phyloP scores from a whole-genome alignment of 2,888 invertebrate species.

The Galerucella nymphaeae region DNA sequence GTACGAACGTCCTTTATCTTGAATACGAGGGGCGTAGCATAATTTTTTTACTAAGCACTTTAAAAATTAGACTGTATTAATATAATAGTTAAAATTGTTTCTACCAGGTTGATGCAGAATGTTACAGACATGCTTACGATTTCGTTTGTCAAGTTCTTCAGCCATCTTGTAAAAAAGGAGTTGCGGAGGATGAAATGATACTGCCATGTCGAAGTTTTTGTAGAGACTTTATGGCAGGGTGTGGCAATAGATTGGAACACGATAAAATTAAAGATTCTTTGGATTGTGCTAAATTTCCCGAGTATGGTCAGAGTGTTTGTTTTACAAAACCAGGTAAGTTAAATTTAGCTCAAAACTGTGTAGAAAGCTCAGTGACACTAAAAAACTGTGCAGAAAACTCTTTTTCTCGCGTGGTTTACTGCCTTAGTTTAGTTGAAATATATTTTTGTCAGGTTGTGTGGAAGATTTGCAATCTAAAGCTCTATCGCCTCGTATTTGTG shows the following conservation, averaged over 20 bases:
- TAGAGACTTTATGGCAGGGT: constrained; percentile 84
- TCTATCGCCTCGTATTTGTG: constrained; percentile 82
- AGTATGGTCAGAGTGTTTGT: constrained; percentile 81
- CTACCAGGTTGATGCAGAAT: constrained; percentile 88
- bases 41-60: neutral
- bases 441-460: constrained; percentile 72
- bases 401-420: neutral
- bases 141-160: constrained; percentile 89
- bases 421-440: constrained; percentile 9
- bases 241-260: constrained; percentile 77
- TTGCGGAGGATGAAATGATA: constrained; percentile 69
- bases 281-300: constrained; percentile 83
- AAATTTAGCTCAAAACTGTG: no score
- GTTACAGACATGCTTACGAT: constrained; percentile 88
- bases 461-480: constrained; percentile 79
- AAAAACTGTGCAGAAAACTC: no score
- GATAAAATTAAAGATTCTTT: constrained; percentile 77
- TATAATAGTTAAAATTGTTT: neutral
- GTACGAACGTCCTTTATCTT: no score
- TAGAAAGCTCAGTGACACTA: no score
- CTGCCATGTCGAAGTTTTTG: constrained; percentile 87
- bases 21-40: no score
- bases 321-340: constrained; percentile 77
- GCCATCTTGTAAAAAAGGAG: constrained; percentile 74
- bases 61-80: neutral